Base-by-base conservation (phyloP, 2,797 vertebrate genomes). In the Hafferia zeledoni region DNA sequence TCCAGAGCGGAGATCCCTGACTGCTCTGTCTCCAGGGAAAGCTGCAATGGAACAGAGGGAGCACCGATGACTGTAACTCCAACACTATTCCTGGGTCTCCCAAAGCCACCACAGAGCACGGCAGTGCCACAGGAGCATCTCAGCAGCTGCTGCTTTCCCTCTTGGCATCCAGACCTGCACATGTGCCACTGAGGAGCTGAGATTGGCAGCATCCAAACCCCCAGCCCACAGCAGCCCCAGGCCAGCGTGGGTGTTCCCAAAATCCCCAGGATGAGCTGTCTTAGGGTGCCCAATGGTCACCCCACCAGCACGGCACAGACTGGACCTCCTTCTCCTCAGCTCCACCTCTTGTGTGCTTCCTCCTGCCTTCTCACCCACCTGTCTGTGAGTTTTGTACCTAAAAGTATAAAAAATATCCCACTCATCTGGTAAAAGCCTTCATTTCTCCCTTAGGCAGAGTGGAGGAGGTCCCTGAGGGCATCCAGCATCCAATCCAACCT, bases 11-110 rank as follows among this genome's bases (percentile, higher is more conserved):
- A 41, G n/a, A 43, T 12, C 27, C 11, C 12, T 4, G 17, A 69
- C 22, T 1, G 2, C n/a, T 20, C n/a, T 20, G 23, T 2, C 35
- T 30, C 24, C 19, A 25, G 46, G 37, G 37, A 37, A 72, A 68
- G 59, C 49, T 27, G 4, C 2, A 27, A 14, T 0, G 28, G 43
- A 43, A 50, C 0, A 35, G 31, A 33, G 63, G 39, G 8, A 79
- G n/a, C 0, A 3, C 14, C 13, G 68, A 43, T 50, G 33, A 9
- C 8, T 70, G 70, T 1, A 11, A 61, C 6, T n/a, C 11, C 7
- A 43, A 35, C 3, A 23, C 13, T 11, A 28, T 2, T 71, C 41
- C 86, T n/a, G 33, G 15, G 28, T 67, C 9, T 13, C 33, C 33
- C 61, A 47, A 37, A 52, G 63, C 27, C 82, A 43, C 50, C 81